Evolutionary conservation across 2,113 vertebrate genomes (phyloP).

Genomic region (Todiramphus chloris): DNA sequence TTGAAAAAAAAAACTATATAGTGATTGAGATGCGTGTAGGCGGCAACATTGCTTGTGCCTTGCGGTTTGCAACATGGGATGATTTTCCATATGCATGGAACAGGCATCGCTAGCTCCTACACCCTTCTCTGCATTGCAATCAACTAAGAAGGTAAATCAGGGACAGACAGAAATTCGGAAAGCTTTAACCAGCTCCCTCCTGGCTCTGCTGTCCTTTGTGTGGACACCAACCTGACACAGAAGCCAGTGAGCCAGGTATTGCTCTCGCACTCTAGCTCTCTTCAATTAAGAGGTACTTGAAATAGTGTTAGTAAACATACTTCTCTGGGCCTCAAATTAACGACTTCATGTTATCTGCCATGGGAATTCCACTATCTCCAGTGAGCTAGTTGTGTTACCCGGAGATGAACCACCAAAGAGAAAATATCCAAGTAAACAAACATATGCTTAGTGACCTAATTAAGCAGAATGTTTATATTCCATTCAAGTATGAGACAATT

Average conservation of each 20-base stretch:
- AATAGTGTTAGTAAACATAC: not conserved
- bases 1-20: not conserved
- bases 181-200: not conserved
- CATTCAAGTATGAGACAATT: conserved; percentile 37
- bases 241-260: not conserved
- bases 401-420: conserved; percentile 40
- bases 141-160: not conserved
- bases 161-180: not conserved
- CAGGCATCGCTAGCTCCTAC: not conserved
- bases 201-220: not conserved
- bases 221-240: not conserved
- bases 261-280: not conserved
- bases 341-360: not conserved
- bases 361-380: conserved; percentile 1
- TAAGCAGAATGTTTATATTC: conserved; percentile 61
- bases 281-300: not conserved
- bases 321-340: not conserved
- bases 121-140: not conserved
- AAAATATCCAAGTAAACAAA: conserved; percentile 49
- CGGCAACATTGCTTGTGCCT: not conserved
- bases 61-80: not conserved
- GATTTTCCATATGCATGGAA: not conserved
- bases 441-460: conserved; percentile 64
- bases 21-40: not conserved
- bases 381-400: conserved; percentile 7